A percentile compares a stretch with the other conserved stretches of the same genome.
Evolutionary conservation across 2,113 vertebrate species (phyloP).

Genomic region (Megatriorchis doriae): DNA sequence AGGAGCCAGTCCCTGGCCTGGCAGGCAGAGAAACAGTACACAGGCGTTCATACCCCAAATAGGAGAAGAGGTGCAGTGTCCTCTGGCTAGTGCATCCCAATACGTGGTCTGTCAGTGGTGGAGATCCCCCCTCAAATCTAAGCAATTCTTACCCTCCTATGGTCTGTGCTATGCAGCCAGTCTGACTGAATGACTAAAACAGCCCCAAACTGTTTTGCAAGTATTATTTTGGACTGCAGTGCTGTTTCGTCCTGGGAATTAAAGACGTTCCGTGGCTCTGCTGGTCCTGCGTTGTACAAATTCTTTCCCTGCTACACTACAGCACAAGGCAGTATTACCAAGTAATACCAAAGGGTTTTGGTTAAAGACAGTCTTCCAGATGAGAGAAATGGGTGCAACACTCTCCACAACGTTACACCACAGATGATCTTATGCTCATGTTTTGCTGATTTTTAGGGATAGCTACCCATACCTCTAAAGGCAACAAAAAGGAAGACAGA

Average conservation of each 20-base stretch:
- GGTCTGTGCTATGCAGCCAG: background rate
- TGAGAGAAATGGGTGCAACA: background rate
- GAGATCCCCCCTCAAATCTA: background rate
- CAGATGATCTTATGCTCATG: background rate
- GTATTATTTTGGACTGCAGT: background rate
- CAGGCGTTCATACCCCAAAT: fast-evolving
- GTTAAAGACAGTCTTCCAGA: background rate
- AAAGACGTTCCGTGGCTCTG: background rate
- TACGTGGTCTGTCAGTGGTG: background rate
- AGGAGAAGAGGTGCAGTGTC: background rate
- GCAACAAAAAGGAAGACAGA: background rate
- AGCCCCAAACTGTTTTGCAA: background rate
- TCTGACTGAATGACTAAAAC: background rate
- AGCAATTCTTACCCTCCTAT: background rate
- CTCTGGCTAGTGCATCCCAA: background rate
- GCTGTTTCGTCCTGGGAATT: background rate
- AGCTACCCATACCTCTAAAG: background rate
- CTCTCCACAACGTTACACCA: background rate
- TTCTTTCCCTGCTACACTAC: background rate
- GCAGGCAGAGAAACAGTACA: background rate
- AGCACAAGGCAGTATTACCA: background rate
- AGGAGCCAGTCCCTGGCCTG: background rate
- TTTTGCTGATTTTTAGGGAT: background rate
- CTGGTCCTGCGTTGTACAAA: background rate
- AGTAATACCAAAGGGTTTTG: background rate